These are phyloP conservation scores for Rhabdophis nuchalis DNA, from an alignment of 2,797 vertebrate genomes.

Conservation along the genomic window DNA sequence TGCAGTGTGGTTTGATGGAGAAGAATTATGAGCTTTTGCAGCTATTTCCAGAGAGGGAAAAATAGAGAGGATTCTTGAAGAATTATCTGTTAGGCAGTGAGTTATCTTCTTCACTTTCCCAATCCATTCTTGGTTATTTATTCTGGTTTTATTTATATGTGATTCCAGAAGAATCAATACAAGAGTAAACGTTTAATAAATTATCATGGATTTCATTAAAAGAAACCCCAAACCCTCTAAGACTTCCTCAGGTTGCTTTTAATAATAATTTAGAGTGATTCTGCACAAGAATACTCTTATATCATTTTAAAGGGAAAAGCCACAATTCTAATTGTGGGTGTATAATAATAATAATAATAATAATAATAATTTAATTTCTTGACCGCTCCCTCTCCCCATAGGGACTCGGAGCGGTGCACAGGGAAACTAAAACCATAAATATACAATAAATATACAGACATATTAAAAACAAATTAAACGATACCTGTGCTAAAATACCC, in stretches of 20 bases:
- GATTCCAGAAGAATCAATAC: neutral
- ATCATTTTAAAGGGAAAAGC: neutral
- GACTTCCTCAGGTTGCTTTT: neutral
- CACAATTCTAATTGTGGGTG: neutral
- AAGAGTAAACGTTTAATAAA: constrained; percentile 1
- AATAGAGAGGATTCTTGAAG: neutral
- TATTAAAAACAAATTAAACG: no score
- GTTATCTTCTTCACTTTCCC: neutral
- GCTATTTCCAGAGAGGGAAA: neutral
- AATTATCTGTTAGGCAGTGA: constrained; percentile 2
- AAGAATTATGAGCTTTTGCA: neutral
- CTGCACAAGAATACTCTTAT: neutral
- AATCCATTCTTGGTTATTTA: neutral
- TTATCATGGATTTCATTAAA: neutral
- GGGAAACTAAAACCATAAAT: no score
- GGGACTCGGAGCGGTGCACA: no score
- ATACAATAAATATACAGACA: no score
- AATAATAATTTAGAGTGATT: neutral
- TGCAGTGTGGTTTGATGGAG: neutral
- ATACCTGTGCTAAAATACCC: no score
- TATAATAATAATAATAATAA: no score
- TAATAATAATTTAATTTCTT: no score
- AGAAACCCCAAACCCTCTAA: neutral
- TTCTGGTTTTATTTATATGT: constrained; percentile 12
- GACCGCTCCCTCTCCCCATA: no score